Conservation (phyloP, 2,888 invertebrate genomes). For the Dioctria rufipes region DNA sequence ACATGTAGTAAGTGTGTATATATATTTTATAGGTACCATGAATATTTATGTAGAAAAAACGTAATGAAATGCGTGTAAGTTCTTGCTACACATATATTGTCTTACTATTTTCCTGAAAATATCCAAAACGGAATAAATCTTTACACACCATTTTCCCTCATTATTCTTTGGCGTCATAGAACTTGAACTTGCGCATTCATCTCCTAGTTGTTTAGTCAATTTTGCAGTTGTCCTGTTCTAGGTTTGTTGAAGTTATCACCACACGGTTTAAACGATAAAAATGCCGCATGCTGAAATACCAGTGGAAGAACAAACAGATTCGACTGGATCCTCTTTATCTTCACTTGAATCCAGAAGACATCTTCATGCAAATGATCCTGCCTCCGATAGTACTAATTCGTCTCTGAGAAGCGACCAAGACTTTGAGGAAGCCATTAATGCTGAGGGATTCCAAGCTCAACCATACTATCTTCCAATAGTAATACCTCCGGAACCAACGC, state of each 20-base stretch:
- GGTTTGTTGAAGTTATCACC: background rate
- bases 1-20: no score
- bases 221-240: constrained; percentile 5
- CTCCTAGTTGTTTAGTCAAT: constrained; percentile 24
- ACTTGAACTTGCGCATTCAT: background rate
- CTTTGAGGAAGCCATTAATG: constrained; percentile 63
- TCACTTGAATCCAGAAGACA: constrained; percentile 61
- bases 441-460: constrained; percentile 63
- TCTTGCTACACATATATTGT: no score
- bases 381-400: constrained; percentile 55
- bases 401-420: constrained; percentile 52
- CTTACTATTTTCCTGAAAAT: no score
- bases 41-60: no score
- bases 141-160: no score
- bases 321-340: constrained; percentile 68
- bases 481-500: constrained; percentile 74
- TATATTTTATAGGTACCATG: no score
- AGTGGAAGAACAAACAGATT: constrained; percentile 65
- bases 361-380: constrained; percentile 42
- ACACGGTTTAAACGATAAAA: constrained; percentile 23
- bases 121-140: no score
- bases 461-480: constrained; percentile 75
- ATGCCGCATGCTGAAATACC: constrained; percentile 65
- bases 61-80: no score
- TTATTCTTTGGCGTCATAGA: no score